phyloP scores from a whole-genome alignment of 2,797 vertebrate species.

The Paramormyrops hopkinsi region DNA sequence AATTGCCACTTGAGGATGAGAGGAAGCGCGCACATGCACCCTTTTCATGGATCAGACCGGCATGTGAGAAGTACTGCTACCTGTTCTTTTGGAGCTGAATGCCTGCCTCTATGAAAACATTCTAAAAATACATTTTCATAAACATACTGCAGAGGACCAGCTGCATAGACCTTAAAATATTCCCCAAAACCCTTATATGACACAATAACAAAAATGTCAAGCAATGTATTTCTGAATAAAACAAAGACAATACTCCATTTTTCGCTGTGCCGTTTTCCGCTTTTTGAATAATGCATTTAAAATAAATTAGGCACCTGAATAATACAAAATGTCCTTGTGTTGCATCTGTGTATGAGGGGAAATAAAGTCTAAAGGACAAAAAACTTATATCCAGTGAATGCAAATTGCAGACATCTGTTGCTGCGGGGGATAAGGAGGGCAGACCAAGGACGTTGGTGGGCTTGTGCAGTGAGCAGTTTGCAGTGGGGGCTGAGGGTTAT shows the following conservation, averaged over 20 bases:
- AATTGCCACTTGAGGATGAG: slow-evolving; percentile 1
- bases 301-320: slow-evolving; percentile 1
- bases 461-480: background rate
- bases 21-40: background rate
- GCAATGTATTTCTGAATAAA: background rate
- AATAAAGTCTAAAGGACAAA: background rate
- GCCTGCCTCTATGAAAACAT: background rate
- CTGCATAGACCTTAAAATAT: background rate
- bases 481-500: background rate
- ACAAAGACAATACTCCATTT: background rate
- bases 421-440: background rate
- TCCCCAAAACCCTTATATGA: background rate
- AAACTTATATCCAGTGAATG: background rate
- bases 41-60: background rate
- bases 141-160: background rate
- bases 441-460: background rate
- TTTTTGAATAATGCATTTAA: slow-evolving; percentile 1
- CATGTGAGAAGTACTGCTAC: background rate
- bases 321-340: background rate
- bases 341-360: background rate
- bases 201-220: background rate
- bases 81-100: background rate
- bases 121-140: background rate
- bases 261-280: background rate
- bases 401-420: slow-evolving; percentile 6